Base-by-base conservation (phyloP, 2,888 invertebrate species). In the Hecatera dysodea region DNA sequence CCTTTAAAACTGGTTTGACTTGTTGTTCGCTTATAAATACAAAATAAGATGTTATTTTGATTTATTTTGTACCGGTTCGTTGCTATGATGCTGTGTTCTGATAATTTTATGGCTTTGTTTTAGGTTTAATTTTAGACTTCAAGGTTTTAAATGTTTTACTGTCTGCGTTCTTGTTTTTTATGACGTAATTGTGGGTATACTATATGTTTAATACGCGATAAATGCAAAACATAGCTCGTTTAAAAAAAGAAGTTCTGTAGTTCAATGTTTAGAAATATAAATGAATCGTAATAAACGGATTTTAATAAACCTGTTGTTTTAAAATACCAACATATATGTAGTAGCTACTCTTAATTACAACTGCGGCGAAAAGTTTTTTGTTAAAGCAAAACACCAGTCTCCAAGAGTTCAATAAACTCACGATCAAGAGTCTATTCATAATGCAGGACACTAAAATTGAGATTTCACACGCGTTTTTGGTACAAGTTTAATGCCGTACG, bases 1-100 rank as follows among this genome's bases (percentile, higher is more conserved):
- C 73, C 67, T 74, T 74, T 55, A 24, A 44, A 69, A 81, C 84
- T 29, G 42, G 77, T 72, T 52, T 44, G 63, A 60, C 69, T 56
- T 46, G 75, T 39, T 44, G 12, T 29, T 2, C 9, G 8, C 42
- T 59, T 12, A n/a, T n/a, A n/a, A n/a, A n/a, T n/a, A n/a, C n/a
- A n/a, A n/a, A n/a, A n/a, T n/a, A n/a, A n/a, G 39, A n/a, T 8
- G n/a, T 27, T 48, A 57, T 76, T 75, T 62, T 59, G 59, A 56
- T 42, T 66, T 60, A 74, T 74, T 66, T 75, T 57, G 48, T 60
- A 60, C 62, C 39, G 44, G 53, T 63, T 75, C 0, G 11, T 52
- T 7, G 7, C 6, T 44, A 29, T 12, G 24, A 22, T 52, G 33
- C 48, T 39, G 46, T 42, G 52, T 63, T 79, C 33, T n/a, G 19